Evolutionary conservation across 2,888 invertebrate genomes (phyloP).

Genomic region (Athalia circularis): DNA sequence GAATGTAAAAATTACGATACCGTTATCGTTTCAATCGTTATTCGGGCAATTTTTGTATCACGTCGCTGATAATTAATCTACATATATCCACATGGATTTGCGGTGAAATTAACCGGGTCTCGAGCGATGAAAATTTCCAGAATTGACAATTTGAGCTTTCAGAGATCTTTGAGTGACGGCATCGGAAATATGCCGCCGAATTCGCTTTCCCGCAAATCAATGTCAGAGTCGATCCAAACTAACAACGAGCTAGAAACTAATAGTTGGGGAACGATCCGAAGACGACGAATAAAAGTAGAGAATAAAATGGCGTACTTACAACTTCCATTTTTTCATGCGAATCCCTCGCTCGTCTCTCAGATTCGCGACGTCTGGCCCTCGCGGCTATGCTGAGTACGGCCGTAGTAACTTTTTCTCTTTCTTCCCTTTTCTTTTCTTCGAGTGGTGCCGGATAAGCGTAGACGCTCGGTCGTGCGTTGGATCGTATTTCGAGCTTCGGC

Average conservation of each 20-base stretch:
- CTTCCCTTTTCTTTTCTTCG: constrained; percentile 99
- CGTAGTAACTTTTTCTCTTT: constrained; percentile 97
- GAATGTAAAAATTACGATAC: constrained; percentile 58
- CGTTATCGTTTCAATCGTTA: too few relatives aligned
- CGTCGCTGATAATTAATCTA: too few relatives aligned
- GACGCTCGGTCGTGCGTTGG: constrained; percentile 94
- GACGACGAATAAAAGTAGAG: background rate
- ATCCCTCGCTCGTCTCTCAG: constrained; percentile 78
- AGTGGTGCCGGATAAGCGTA: constrained; percentile 98
- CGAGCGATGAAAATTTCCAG: too few relatives aligned
- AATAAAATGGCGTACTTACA: constrained; percentile 72
- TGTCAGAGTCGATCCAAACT: too few relatives aligned
- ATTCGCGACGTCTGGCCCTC: constrained; percentile 90
- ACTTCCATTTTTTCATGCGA: constrained; percentile 92
- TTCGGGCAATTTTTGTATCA: too few relatives aligned
- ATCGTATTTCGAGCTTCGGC: constrained; percentile 94
- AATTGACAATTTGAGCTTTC: too few relatives aligned
- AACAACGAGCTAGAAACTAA: too few relatives aligned
- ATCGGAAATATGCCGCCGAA: too few relatives aligned
- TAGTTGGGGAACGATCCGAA: background rate
- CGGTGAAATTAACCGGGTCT: too few relatives aligned
- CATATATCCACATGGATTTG: too few relatives aligned
- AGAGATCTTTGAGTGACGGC: too few relatives aligned
- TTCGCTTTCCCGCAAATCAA: too few relatives aligned
- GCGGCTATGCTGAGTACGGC: constrained; percentile 98